Evolutionary conservation across 2,797 vertebrate genomes (phyloP), one percentile per base, ranked within the genome.

Genomic region (Gallinago stenura): DNA sequence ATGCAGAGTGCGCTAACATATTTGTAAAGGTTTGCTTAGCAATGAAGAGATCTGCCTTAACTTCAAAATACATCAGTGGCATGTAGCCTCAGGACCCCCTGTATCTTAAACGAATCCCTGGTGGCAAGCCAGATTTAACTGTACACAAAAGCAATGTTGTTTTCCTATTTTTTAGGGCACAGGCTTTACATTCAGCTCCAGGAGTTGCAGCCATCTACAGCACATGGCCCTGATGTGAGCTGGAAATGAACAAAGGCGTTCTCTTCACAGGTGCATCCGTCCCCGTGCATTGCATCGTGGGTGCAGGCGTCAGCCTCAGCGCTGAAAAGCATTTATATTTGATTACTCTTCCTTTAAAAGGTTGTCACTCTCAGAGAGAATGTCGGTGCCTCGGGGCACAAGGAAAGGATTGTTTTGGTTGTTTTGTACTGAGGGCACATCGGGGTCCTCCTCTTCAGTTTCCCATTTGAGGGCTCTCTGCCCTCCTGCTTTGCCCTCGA

Each of bases 31-130:
- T 66, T 88, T 81, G 46, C 61, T 92, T 86, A 72, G 77, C 46
- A 91, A 54, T 82, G 62, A 93, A 65, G 26, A 83, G 58, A 77
- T 90, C 66, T 91, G 66, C 78, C 58, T 46, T 89, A 54, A 43
- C 91, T 96, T 89, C 80, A 89, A 87, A 96, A 81, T 37, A 60
- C 78, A 88, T 89, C 93, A 87, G 75, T 60, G 77, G 77, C 53
- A 26, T 19, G 82, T 71, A 90, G 89, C 93, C 91, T 93, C 82
- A 88, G 87, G 91, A 92, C 65, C 76, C 73, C 81, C 75, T 64
- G 20, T 66, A 57, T 91, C 79, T 93, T 73, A 87, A 87, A 82
- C 15, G 21, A 88, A 83, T 91, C 82, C 81, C 93, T 68, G 35
- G 66, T 86, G 89, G 83, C 83, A 70, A 81, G 70, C 33, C 61